Base-by-base conservation (phyloP, 2,113 vertebrate genomes). In the Dascyllus trimaculatus region DNA sequence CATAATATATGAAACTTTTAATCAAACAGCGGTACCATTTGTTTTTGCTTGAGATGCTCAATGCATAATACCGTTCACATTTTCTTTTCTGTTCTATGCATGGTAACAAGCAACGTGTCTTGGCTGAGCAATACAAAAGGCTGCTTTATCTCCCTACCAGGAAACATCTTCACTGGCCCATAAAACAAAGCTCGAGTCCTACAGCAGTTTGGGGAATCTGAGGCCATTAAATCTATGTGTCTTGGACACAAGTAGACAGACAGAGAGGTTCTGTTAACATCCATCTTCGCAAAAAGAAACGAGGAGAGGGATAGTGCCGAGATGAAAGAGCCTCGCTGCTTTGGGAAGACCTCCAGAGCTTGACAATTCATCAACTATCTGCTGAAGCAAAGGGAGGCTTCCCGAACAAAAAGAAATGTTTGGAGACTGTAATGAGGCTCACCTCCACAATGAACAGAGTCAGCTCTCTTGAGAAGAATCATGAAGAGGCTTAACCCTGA, bases 201-300 rank as follows among this genome's bases (percentile, higher is more conserved):
- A 57, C 22, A 58, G 51, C 63, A 40, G 40, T 62, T 58, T 58
- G 29, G 43, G 58, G 52, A 75, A 58, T 43, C 40, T 35, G 51
- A 51, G 51, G 56, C 71, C 43, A 51, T 63, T 49, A 58, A 38
- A 76, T 60, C 14, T 32, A 32, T 14, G 22, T 60, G 46, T 65
- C 32, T 65, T 64, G 35, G 73, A 67, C 46, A 53, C 11, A 46
- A 77, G 19, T n/a, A 53, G 80, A 71, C 46, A 69, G 71, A 74
- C n/a, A 70, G 52, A 69, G 43, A 56, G 32, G 32, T 35, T 35
- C 32, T 35, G 19, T n/a, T 63, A 49, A 74, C 29, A 25, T 43
- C 78, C 66, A 75, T 43, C 51, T 29, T 63, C 43, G 11, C 62
- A 61, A 11, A 29, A 26, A 54, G 22, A 73, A 69, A 56, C 17